Conservation (phyloP, 2,797 vertebrate species). For the Sus cebifrons region DNA sequence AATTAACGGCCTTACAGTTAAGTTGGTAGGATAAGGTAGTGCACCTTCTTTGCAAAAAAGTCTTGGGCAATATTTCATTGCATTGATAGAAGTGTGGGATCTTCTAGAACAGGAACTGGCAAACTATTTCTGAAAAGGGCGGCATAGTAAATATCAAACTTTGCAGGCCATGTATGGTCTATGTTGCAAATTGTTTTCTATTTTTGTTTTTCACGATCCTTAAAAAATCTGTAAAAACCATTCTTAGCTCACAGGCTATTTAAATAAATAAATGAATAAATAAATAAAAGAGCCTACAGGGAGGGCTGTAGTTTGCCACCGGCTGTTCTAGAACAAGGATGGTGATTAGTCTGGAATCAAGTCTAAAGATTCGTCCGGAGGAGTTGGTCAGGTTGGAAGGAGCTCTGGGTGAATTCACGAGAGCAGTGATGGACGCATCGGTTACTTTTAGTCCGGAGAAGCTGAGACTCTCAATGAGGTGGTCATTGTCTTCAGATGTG, state of each 20-base stretch:
- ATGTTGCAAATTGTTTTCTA: conserved; percentile 43
- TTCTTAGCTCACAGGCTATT: neutral
- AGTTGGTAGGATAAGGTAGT: neutral
- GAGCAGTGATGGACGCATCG: neutral
- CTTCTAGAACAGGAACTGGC: conserved; percentile 23
- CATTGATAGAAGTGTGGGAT: neutral
- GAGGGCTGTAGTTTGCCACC: neutral
- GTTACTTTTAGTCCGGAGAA: neutral
- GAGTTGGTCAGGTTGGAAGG: neutral
- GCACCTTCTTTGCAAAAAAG: neutral
- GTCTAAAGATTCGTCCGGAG: neutral
- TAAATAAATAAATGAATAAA: conserved; percentile 23
- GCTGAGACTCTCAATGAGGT: neutral
- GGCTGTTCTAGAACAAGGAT: neutral
- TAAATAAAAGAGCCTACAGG: neutral
- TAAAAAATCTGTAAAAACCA: conserved; percentile 21
- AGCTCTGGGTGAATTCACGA: neutral
- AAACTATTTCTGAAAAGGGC: conserved; percentile 54
- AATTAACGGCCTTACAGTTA: neutral
- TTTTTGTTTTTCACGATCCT: neutral
- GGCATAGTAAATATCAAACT: conserved; percentile 41
- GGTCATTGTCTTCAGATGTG: conserved; percentile 6
- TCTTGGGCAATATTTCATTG: neutral
- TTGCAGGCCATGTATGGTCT: neutral
- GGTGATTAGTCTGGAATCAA: neutral